These are phyloP conservation scores for Regulus satrapa DNA, from an alignment of 2,113 vertebrate species.

Conservation along the genomic window DNA sequence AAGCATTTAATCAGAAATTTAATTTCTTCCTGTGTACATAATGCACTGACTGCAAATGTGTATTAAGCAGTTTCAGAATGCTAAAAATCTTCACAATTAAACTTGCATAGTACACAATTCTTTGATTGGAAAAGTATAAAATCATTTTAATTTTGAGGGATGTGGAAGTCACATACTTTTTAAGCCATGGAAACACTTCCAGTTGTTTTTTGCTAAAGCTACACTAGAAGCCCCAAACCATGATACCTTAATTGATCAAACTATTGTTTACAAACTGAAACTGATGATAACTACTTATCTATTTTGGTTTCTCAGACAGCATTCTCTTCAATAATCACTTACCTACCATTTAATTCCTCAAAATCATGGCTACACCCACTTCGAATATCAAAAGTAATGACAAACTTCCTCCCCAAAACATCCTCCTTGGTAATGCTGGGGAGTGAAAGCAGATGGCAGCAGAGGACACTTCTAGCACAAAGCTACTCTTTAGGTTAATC, in stretches of 20 bases:
- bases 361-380: background rate
- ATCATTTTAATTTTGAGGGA: background rate
- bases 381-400: background rate
- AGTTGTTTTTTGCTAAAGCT: background rate
- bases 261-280: background rate
- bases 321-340: background rate
- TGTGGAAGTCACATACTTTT: background rate
- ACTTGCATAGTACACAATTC: background rate
- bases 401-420: background rate
- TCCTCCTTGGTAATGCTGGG: background rate
- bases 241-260: background rate
- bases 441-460: background rate
- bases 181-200: background rate
- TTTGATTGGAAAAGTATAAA: background rate
- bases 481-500: background rate
- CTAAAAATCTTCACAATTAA: background rate
- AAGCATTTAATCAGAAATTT: background rate
- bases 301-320: background rate
- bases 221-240: background rate
- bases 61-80: background rate
- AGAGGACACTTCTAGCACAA: background rate
- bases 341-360: background rate
- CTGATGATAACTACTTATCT: background rate
- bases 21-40: background rate
- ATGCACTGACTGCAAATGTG: background rate